A percentile compares a stretch with the other conserved stretches of the same genome.
Evolutionary conservation across 2,888 invertebrate species (phyloP).

Genomic region (Meghimatium bilineatum): DNA sequence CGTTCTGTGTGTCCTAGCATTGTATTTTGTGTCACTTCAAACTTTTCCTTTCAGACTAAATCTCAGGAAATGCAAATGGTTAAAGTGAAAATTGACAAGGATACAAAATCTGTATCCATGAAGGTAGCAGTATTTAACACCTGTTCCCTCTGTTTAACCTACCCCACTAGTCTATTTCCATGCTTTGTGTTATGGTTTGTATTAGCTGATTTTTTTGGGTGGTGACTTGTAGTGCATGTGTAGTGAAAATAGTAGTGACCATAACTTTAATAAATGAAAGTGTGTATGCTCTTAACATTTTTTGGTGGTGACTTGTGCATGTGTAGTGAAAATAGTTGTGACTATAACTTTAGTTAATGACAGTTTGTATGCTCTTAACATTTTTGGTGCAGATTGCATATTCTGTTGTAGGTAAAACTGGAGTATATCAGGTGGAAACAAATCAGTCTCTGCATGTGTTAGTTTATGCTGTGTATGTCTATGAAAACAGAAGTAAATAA

Average conservation of each 20-base stretch:
- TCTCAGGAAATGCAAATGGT: conserved; percentile 60
- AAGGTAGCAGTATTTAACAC: conserved; percentile 59
- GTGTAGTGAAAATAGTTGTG: neutral
- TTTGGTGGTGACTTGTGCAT: too few species aligned
- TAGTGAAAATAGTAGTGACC: neutral
- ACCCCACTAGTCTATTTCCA: neutral
- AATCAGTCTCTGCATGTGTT: too few species aligned
- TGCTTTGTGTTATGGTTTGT: neutral
- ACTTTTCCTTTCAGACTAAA: conserved; percentile 61
- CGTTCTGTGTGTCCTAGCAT: neutral
- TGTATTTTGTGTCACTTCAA: conserved; percentile 9
- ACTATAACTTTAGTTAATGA: too few species aligned
- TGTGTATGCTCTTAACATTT: neutral
- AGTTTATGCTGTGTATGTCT: too few species aligned
- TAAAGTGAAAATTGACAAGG: conserved; percentile 63
- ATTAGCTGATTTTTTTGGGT: neutral
- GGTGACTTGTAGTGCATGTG: neutral
- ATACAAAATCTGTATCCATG: conserved; percentile 63
- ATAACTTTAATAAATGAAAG: neutral
- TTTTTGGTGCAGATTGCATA: too few species aligned
- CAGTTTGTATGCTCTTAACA: too few species aligned
- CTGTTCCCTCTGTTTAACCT: neutral
- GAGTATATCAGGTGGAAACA: too few species aligned
- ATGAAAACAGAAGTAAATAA: too few species aligned
- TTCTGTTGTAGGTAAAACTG: too few species aligned